Percentiles rank a stretch among this genome's conserved stretches.
phyloP scores from a whole-genome alignment of 2,113 vertebrate species.

The Zosterops hypoxanthus region DNA sequence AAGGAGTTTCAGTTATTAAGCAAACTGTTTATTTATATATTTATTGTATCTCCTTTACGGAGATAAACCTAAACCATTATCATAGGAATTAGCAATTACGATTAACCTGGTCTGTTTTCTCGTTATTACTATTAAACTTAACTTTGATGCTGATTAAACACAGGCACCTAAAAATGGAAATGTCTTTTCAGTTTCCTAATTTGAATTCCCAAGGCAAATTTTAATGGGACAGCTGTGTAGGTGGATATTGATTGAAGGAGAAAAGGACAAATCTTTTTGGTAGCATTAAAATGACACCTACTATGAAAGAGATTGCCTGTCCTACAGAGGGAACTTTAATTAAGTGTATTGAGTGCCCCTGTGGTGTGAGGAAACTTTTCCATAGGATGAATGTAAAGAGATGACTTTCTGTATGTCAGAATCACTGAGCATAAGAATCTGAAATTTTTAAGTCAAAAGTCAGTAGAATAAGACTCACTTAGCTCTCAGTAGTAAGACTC shows the following conservation, averaged over 20 bases:
- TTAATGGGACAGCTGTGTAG: not conserved
- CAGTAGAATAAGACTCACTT: not conserved
- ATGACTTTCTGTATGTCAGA: not conserved
- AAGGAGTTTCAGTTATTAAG: not conserved
- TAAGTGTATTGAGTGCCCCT: not conserved
- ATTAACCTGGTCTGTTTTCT: not conserved
- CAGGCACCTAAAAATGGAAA: not conserved
- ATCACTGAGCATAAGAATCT: not conserved
- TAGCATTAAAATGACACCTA: not conserved
- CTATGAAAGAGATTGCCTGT: not conserved
- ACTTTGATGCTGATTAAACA: not conserved
- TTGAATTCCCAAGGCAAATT: not conserved
- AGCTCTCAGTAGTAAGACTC: not conserved
- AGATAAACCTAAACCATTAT: not conserved
- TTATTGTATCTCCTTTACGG: not conserved
- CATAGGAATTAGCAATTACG: not conserved
- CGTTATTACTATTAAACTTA: not conserved
- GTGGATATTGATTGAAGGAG: not conserved
- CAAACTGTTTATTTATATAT: not conserved
- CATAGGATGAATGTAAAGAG: not conserved
- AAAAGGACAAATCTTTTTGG: not conserved
- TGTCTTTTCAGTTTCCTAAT: conserved; percentile 1
- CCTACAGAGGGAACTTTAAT: not conserved
- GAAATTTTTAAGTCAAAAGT: not conserved
- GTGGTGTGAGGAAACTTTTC: not conserved